Percentiles rank a stretch among this genome's conserved stretches.
These are phyloP conservation scores for Psephotus haematonotus DNA, from an alignment of 2,113 vertebrate genomes.

Conservation along the genomic window DNA sequence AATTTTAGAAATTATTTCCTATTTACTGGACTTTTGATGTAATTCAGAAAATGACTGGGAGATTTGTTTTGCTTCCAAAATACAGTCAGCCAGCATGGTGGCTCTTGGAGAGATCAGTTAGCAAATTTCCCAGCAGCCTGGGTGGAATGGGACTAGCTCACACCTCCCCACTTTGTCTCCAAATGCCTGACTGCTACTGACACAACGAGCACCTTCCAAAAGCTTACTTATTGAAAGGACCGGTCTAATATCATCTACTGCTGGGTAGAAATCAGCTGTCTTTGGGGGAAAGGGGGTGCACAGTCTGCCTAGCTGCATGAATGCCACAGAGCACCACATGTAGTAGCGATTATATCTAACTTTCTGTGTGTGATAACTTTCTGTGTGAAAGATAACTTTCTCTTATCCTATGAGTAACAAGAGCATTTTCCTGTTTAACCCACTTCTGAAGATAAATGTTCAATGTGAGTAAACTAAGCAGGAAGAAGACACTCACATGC, in stretches of 20 bases:
- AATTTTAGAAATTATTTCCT: background rate
- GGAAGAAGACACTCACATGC: background rate
- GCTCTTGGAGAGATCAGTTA: background rate
- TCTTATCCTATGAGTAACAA: background rate
- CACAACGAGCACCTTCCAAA: background rate
- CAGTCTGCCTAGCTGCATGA: background rate
- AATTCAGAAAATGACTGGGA: background rate
- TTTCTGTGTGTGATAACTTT: background rate
- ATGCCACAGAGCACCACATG: background rate
- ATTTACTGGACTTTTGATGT: background rate
- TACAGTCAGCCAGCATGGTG: background rate
- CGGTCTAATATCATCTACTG: background rate
- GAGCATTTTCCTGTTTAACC: background rate
- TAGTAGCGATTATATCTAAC: background rate
- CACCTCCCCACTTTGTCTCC: background rate
- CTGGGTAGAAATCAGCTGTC: background rate
- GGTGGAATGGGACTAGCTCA: background rate
- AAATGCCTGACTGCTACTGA: fast-evolving
- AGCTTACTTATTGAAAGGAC: background rate
- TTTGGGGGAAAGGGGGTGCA: background rate
- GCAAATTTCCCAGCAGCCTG: background rate
- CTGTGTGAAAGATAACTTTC: too few relatives aligned
- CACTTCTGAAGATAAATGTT: background rate
- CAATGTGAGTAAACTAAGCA: background rate
- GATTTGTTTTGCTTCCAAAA: background rate